These are phyloP conservation scores for Drosophila watanabei DNA, from an alignment of 1,140 invertebrate species.

Conservation along the genomic window DNA sequence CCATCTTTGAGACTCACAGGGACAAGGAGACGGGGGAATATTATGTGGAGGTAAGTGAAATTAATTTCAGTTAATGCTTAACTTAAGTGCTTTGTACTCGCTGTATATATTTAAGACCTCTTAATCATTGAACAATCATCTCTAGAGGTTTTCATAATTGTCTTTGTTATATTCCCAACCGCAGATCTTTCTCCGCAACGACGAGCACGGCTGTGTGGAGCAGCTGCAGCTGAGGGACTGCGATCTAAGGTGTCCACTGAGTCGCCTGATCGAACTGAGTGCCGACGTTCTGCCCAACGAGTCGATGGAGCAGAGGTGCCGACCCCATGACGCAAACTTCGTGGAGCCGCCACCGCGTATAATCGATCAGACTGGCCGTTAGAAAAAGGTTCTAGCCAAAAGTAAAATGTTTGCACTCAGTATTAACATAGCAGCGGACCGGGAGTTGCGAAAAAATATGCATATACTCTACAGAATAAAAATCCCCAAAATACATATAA, in stretches of 20 bases:
- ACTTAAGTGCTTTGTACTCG: neutral
- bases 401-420: constrained; percentile 28
- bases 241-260: constrained; percentile 87
- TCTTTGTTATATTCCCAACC: constrained; percentile 52
- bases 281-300: constrained; percentile 86
- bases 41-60: constrained; percentile 87
- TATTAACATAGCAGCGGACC: constrained; percentile 36
- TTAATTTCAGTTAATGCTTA: neutral
- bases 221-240: constrained; percentile 88
- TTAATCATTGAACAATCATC: neutral
- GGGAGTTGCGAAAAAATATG: constrained; percentile 20
- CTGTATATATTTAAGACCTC: too few relatives aligned
- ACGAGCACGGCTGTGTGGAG: constrained; percentile 86
- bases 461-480: constrained; percentile 21
- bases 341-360: constrained; percentile 86
- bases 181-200: constrained; percentile 88
- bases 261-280: constrained; percentile 87
- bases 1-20: constrained; percentile 91
- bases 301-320: constrained; percentile 87
- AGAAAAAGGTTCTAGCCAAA: constrained; percentile 9
- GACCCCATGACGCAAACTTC: constrained; percentile 86
- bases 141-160: neutral
- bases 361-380: constrained; percentile 66
- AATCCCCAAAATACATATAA: constrained; percentile 19
- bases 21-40: constrained; percentile 84